Conservation (phyloP, 2,888 invertebrate genomes). For the Cephus spinipes region DNA sequence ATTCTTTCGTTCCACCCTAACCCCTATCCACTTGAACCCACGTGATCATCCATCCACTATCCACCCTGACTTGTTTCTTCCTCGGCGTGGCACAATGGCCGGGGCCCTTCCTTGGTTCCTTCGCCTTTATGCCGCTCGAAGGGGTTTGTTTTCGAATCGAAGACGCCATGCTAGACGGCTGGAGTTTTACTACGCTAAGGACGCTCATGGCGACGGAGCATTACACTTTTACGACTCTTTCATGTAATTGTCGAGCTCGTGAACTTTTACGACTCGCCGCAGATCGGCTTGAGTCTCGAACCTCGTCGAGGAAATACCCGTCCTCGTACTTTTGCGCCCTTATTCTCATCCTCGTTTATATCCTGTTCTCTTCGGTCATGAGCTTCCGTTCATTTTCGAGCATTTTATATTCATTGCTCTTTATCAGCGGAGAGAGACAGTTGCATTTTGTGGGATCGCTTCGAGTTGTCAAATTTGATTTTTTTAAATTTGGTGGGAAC, state of each 20-base stretch:
- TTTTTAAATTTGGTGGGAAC: too few species aligned
- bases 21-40: constrained; percentile 4
- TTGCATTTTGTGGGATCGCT: too few species aligned
- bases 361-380: too few species aligned
- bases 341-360: too few species aligned
- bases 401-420: too few species aligned
- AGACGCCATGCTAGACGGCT: background rate
- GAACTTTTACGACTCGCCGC: constrained; percentile 59
- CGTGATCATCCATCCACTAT: background rate
- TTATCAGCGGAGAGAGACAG: too few species aligned
- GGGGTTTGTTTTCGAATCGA: constrained; percentile 21
- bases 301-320: too few species aligned
- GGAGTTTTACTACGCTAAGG: background rate
- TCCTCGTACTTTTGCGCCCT: too few species aligned
- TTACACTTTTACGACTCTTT: constrained; percentile 63
- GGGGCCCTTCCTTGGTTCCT: background rate
- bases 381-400: too few species aligned
- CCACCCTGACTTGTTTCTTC: background rate
- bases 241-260: constrained; percentile 65
- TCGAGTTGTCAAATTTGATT: too few species aligned
- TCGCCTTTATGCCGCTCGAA: constrained; percentile 1
- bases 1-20: constrained; percentile 2
- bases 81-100: constrained; percentile 4
- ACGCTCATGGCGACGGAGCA: constrained; percentile 42
- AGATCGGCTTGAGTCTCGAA: constrained; percentile 37